phyloP scores from a whole-genome alignment of 2,888 invertebrate species.

The Aspidiotus rigidus region DNA sequence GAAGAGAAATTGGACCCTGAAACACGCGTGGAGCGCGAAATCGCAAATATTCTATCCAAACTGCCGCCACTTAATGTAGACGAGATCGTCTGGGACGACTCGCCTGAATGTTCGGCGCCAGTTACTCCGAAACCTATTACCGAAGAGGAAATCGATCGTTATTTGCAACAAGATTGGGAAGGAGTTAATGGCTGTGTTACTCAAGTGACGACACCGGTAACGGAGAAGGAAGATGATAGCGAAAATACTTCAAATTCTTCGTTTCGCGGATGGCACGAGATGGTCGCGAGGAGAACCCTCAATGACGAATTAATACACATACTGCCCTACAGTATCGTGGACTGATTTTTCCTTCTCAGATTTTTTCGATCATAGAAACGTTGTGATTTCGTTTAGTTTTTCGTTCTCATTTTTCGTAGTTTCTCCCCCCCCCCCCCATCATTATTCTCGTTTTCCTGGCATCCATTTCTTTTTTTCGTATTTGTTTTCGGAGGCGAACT shows the following conservation, averaged over 20 bases:
- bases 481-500: background rate
- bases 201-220: background rate
- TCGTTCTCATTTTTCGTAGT: conserved; percentile 6
- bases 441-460: background rate
- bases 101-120: conserved; percentile 37
- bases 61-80: conserved; percentile 58
- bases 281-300: conserved; percentile 61
- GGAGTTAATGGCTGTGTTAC: conserved; percentile 24
- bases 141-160: conserved; percentile 46
- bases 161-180: conserved; percentile 18
- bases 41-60: conserved; percentile 48
- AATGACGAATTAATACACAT: conserved; percentile 75
- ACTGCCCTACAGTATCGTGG: conserved; percentile 94
- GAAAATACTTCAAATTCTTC: conserved; percentile 50
- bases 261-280: conserved; percentile 89
- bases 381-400: conserved; percentile 8
- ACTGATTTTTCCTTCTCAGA: conserved; percentile 47
- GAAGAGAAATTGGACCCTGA: conserved; percentile 17
- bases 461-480: conserved; percentile 11
- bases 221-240: conserved; percentile 41
- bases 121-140: conserved; percentile 40
- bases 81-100: conserved; percentile 47
- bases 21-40: conserved; percentile 25
- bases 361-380: conserved; percentile 26
- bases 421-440: background rate